Base-by-base conservation (phyloP, 2,113 vertebrate species). In the Salvator merianae region DNA sequence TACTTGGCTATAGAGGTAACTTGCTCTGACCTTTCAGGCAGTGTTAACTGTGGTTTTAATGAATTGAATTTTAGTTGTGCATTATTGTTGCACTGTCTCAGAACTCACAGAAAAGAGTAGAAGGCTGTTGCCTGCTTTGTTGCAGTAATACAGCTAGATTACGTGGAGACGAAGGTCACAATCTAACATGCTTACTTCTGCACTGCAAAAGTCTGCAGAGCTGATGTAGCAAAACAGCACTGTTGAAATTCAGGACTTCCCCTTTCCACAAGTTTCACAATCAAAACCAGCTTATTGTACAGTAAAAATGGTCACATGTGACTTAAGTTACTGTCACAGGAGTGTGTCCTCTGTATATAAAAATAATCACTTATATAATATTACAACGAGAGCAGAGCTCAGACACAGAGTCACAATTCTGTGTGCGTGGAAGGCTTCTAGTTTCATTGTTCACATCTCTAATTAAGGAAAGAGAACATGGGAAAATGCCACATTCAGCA, bases 151-250 rank as follows among this genome's bases (percentile, higher is more conserved):
- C 4, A 16, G 34, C n/a, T 50, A 28, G 14, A 38, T 14, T 12
- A 36, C 32, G 38, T 30, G n/a, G 10, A 59, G 6, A 5, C n/a
- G n/a, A 38, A 1, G 9, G n/a, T 22, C 30, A 65, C 22, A 55
- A 36, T 38, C 24, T 36, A 6, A 0, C 0, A 68, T 22, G 10
- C 10, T 55, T 10, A 0, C 1, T 30, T 2, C 74, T 32, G 0
- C 1, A 0, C 13, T 0, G 2, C 0, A 0, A 16, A 0, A 53
- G 62, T 18, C 3, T 0, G 1, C 0, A 13, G 22, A 62, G 55
- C 28, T n/a, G 38, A 36, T 16, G 34, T 0, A 76, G 53, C 36
- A 34, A 34, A 0, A 26, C 18, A 24, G 0, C 1, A 30, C 0
- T 0, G 0, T 0, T 0, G 2, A 0, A 22, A 53, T n/a, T 16